Conservation (phyloP, 1,140 invertebrate species). For the Ectropis grisescens region DNA sequence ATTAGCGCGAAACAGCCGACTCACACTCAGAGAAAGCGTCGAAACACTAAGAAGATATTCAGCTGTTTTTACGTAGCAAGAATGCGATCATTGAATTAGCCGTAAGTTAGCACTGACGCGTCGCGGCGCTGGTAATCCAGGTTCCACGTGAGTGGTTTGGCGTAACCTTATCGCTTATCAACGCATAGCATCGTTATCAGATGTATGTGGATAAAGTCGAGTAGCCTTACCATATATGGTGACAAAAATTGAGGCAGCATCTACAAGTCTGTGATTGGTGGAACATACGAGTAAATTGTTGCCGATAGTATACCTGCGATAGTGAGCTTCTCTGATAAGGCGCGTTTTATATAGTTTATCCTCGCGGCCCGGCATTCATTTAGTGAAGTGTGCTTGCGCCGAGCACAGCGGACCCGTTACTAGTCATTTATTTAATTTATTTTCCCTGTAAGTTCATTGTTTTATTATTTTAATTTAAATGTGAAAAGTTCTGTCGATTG, state of each 20-base stretch:
- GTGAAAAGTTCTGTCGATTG: too few species aligned
- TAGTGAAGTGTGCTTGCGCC: constrained; percentile 41
- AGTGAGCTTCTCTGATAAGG: constrained; percentile 57
- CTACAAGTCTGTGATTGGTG: constrained; percentile 38
- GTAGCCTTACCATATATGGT: constrained; percentile 59
- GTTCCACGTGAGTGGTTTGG: constrained; percentile 8
- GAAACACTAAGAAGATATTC: constrained; percentile 11
- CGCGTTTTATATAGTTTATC: constrained; percentile 60
- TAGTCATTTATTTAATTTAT: constrained; percentile 38
- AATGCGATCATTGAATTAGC: not conserved
- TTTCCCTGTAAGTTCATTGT: constrained; percentile 47
- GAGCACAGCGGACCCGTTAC: constrained; percentile 38
- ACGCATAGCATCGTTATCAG: constrained; percentile 29
- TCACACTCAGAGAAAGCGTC: constrained; percentile 33
- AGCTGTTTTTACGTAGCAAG: constrained; percentile 6
- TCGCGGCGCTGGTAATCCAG: too few species aligned
- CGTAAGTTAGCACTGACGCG: not conserved
- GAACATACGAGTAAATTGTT: constrained; percentile 38
- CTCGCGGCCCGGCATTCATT: constrained; percentile 42
- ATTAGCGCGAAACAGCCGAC: constrained; percentile 26
- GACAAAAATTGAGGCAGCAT: constrained; percentile 39
- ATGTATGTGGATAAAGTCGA: constrained; percentile 28
- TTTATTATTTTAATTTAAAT: constrained; percentile 10
- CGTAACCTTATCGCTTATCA: constrained; percentile 28
- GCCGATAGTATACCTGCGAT: constrained; percentile 48